phyloP scores from a whole-genome alignment of 2,888 invertebrate genomes.

The Dioctria linearis region DNA sequence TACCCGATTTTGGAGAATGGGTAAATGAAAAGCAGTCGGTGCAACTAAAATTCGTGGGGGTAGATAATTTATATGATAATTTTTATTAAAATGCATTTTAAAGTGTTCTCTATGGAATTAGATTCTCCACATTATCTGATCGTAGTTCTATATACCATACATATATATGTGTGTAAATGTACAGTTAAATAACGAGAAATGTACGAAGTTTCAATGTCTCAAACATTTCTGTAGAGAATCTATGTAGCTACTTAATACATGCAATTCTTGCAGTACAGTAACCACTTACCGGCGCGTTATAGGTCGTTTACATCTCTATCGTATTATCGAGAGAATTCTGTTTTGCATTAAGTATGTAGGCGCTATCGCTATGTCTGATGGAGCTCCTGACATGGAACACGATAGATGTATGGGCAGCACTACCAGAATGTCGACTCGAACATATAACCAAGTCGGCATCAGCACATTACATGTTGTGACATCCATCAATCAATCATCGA shows the following conservation, averaged over 20 bases:
- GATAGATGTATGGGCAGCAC: not conserved
- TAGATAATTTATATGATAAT: slow-evolving; percentile 45
- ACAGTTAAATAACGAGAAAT: no score
- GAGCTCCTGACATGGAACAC: slow-evolving; percentile 5
- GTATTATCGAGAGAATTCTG: not conserved
- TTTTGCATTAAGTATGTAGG: slow-evolving; percentile 9
- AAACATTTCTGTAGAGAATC: not conserved
- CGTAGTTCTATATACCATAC: not conserved
- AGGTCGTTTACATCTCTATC: slow-evolving; percentile 39
- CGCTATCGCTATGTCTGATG: not conserved
- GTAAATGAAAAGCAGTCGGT: not conserved
- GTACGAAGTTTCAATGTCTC: no score
- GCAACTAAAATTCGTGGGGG: slow-evolving; percentile 19
- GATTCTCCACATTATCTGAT: not conserved
- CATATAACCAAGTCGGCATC: not conserved
- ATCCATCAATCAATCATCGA: slow-evolving; percentile 52
- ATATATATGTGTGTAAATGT: no score
- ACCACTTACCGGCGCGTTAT: not conserved
- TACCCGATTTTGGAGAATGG: slow-evolving; percentile 17
- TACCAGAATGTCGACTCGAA: not conserved
- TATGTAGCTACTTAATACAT: not conserved
- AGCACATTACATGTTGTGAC: slow-evolving; percentile 36
- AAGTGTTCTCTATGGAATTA: slow-evolving; percentile 29
- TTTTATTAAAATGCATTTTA: slow-evolving; percentile 32
- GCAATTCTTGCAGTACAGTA: not conserved